Conservation (phyloP, 2,797 vertebrate genomes). For the Adrianichthys oophorus region DNA sequence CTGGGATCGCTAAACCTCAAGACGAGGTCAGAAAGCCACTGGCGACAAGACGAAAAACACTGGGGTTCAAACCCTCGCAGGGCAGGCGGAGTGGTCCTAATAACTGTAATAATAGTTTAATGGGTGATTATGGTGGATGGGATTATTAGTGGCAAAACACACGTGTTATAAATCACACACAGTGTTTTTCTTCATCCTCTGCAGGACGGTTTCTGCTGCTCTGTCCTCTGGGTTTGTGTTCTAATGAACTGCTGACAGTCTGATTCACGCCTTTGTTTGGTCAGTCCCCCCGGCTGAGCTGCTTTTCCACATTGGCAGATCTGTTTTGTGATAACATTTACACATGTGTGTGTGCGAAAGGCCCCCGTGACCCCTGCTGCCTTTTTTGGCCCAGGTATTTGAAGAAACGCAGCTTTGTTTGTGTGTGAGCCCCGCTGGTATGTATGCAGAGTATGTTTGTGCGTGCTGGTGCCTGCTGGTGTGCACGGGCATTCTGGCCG, state of each 20-base stretch:
- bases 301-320: no score
- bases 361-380: constrained; percentile 7
- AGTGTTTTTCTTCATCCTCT: no score
- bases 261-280: no score
- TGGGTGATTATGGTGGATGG: constrained; percentile 60
- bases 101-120: constrained; percentile 59
- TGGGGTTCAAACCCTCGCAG: constrained; percentile 12
- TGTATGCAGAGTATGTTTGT: constrained; percentile 4
- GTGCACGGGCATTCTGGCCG: constrained; percentile 52
- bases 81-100: constrained; percentile 39
- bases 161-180: constrained; percentile 9
- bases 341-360: background rate
- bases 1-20: constrained; percentile 70
- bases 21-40: constrained; percentile 78
- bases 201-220: background rate
- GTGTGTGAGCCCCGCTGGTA: background rate
- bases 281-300: no score
- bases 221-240: background rate
- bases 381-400: constrained; percentile 32
- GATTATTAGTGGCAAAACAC: constrained; percentile 37
- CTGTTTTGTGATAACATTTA: background rate
- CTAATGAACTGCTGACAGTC: background rate
- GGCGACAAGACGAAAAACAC: constrained; percentile 65
- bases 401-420: constrained; percentile 17
- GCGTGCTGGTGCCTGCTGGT: constrained; percentile 15